These are phyloP conservation scores for Idaea aversata DNA, from an alignment of 2,888 invertebrate species.

Conservation along the genomic window DNA sequence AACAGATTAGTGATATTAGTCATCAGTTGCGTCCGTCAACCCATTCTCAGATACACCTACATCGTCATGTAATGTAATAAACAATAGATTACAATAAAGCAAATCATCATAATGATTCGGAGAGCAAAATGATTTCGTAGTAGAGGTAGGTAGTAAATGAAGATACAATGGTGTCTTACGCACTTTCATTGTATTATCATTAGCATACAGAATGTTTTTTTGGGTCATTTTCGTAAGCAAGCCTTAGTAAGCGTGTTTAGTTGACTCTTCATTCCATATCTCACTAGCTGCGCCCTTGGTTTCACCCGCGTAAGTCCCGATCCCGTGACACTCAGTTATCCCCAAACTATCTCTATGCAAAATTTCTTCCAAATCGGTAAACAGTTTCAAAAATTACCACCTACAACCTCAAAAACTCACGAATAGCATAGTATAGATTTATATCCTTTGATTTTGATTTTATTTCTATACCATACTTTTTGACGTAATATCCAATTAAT, in stretches of 20 bases:
- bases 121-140: conserved; percentile 9
- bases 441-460: too few species aligned
- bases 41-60: conserved; percentile 32
- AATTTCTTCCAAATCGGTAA: too few species aligned
- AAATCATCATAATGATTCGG: conserved; percentile 6
- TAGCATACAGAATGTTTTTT: background rate
- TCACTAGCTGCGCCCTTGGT: too few species aligned
- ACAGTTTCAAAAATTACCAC: too few species aligned
- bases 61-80: conserved; percentile 13
- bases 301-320: too few species aligned
- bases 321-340: too few species aligned
- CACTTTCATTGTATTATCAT: background rate
- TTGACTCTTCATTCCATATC: background rate
- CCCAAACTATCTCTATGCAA: too few species aligned
- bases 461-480: too few species aligned
- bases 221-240: background rate
- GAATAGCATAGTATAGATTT: too few species aligned
- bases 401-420: too few species aligned
- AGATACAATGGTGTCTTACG: background rate
- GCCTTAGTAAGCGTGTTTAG: background rate
- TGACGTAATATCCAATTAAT: too few species aligned
- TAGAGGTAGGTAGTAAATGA: conserved; percentile 2
- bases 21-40: conserved; percentile 28
- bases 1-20: conserved; percentile 49
- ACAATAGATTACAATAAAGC: conserved; percentile 20